Conservation (phyloP, 2,797 vertebrate species). For the Sebastes kiyomatsui region DNA sequence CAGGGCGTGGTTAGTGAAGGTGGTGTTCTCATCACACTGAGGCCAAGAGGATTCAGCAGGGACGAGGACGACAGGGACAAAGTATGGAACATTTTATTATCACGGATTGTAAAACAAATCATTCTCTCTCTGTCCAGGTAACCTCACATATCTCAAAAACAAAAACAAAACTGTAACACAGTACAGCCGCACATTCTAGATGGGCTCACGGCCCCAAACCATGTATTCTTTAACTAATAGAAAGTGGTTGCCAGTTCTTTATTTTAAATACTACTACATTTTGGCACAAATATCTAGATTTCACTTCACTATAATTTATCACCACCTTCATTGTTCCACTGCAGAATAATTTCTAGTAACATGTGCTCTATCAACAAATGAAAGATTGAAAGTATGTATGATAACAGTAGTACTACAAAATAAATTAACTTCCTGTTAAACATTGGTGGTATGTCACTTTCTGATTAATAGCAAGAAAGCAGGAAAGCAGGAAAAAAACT, state of each 20-base stretch:
- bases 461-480: background rate
- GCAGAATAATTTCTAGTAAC: no score
- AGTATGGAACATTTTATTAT: background rate
- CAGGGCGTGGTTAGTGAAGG: constrained; percentile 95
- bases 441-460: background rate
- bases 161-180: background rate
- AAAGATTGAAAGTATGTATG: background rate
- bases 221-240: background rate
- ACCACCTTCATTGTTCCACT: background rate
- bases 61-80: background rate
- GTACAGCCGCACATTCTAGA: background rate
- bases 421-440: background rate
- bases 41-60: rapidly evolving
- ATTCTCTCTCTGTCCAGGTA: background rate
- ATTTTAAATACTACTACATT: background rate
- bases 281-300: background rate
- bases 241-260: background rate
- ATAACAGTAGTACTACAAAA: background rate
- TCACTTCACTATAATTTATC: background rate
- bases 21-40: constrained; percentile 97
- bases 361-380: no score
- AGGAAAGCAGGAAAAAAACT: background rate
- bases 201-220: no score
- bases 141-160: background rate
- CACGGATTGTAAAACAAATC: background rate